Evolutionary conservation across 2,888 invertebrate genomes (phyloP).

Genomic region (Drosophila atripex): DNA sequence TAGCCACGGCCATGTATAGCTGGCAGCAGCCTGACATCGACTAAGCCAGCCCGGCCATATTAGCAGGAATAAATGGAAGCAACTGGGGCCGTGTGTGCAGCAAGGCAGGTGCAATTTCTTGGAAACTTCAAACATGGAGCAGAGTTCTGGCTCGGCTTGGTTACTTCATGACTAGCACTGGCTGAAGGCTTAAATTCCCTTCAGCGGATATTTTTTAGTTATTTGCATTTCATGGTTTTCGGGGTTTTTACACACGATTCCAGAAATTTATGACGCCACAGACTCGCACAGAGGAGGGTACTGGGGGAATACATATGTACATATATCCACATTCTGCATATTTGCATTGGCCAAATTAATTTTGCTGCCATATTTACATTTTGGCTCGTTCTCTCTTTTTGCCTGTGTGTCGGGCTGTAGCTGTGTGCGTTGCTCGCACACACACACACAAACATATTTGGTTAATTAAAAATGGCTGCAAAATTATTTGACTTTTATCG

Average conservation of each 20-base stretch:
- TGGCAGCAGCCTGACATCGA: conserved; percentile 48
- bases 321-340: conserved; percentile 59
- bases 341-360: conserved; percentile 73
- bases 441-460: conserved; percentile 52
- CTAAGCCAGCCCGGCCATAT: conserved; percentile 60
- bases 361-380: conserved; percentile 66
- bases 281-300: conserved; percentile 17
- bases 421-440: conserved; percentile 22
- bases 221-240: conserved; percentile 60
- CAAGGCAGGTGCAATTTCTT: conserved; percentile 76
- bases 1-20: conserved; percentile 25
- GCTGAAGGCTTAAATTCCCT: conserved; percentile 57
- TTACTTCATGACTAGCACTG: conserved; percentile 52
- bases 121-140: conserved; percentile 59
- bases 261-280: conserved; percentile 69
- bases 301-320: not conserved
- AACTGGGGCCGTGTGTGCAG: conserved; percentile 18
- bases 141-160: conserved; percentile 32
- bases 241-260: conserved; percentile 37
- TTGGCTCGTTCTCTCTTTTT: not conserved
- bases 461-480: conserved; percentile 71
- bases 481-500: conserved; percentile 57
- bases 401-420: conserved; percentile 8
- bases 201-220: conserved; percentile 69
- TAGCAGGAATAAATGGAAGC: conserved; percentile 49